Evolutionary conservation across 30 jellyfish, hydroid and myxozoan species (phyloP), one percentile per base, ranked within the genome.

Genomic region (Nemopilema nomurai): DNA sequence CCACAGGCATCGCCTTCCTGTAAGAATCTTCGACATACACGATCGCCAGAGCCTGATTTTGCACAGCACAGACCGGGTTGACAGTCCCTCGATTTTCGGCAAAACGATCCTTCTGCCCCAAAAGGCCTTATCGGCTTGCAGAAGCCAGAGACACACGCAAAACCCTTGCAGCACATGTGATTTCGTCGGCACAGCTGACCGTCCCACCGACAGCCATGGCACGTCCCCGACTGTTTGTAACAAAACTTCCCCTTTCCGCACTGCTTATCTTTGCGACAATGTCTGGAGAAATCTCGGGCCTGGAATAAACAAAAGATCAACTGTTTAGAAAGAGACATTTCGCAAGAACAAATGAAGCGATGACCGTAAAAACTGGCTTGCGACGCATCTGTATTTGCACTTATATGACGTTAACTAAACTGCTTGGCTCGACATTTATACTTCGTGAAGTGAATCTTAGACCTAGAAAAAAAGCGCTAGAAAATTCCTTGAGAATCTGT

Each of bases 131-230:
- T 64, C 1, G 89, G 89, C 18, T 90, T 90, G 77, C 98, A 93
- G 7, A 79, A 41, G 51, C 98, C 97, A 33, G 96, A 65, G 28
- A 87, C 92, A 50, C 98, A 93, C 31, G 87, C 97, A 65, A 83
- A 74, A n/a, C 98, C 98, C 32, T 87, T 89, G 71, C 98, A 93
- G 68, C 98, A 93, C 98, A 93, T 93, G 30, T 88, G 88, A 67
- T 93, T 88, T 53, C 98, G 89, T 28, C 92, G 84, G 81, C 98
- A 93, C 49, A 83, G 91, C 74, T 86, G 87, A 4, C 94, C 97
- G 52, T 82, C 96, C 77, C 81, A 79, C 22, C 97, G 96, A 73
- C 98, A 93, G 18, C 51, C 79, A 50, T 79, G 91, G 67, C 98
- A 93, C 24, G 94, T 66, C 52, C 88, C 89, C 72, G 71, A 26